These are phyloP conservation scores for Erythrolamprus reginae DNA, from an alignment of 2,113 vertebrate species.

Conservation along the genomic window DNA sequence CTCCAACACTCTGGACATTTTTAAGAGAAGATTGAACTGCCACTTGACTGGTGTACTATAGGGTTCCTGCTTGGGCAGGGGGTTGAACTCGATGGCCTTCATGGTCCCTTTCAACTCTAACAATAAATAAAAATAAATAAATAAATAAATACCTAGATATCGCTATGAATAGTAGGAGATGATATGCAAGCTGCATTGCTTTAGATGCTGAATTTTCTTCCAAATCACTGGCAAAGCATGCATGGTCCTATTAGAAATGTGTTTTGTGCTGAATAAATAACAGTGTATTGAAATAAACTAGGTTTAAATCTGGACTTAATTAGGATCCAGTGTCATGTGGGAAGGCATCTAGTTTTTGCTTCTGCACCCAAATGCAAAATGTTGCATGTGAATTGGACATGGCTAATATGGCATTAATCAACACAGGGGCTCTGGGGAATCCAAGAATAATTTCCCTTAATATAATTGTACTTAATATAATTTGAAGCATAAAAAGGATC, in stretches of 20 bases:
- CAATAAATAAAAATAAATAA: too few relatives aligned
- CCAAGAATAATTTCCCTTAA: background rate
- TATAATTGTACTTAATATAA: background rate
- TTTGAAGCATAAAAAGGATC: background rate
- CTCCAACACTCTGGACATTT: too few relatives aligned
- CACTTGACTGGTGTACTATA: too few relatives aligned
- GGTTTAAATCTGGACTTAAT: background rate
- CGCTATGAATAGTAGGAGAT: background rate
- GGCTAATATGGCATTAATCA: background rate
- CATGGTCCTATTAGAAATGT: background rate
- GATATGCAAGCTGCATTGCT: background rate
- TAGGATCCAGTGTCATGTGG: background rate
- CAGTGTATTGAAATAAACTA: background rate
- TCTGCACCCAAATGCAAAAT: background rate
- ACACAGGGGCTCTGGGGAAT: background rate
- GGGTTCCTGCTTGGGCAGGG: too few relatives aligned
- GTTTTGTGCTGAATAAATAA: background rate
- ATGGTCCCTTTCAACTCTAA: too few relatives aligned
- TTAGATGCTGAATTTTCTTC: background rate
- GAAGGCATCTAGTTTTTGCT: background rate
- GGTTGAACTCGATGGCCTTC: too few relatives aligned
- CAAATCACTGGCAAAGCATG: background rate
- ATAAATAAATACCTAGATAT: background rate
- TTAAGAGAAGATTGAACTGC: too few relatives aligned
- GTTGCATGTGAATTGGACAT: background rate